Conservation (phyloP, 2,113 vertebrate genomes). For the Lophius piscatorius region DNA sequence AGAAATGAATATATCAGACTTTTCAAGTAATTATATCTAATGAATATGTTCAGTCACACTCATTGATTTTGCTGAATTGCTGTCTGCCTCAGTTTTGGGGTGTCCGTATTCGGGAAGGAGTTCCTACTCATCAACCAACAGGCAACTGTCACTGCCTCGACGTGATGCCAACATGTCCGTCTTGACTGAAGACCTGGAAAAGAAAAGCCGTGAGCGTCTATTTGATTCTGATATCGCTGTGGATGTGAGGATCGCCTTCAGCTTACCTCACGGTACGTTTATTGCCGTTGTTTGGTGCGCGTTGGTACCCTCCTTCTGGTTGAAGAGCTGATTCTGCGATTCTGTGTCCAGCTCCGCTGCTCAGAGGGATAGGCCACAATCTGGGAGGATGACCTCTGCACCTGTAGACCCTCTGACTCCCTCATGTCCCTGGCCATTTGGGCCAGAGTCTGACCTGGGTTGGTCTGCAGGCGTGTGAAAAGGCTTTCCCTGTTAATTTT, state of each 20-base stretch:
- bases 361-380: slow-evolving; percentile 80
- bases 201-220: slow-evolving; percentile 24
- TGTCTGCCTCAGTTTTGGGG: slow-evolving; percentile 35
- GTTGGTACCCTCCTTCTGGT: slow-evolving; percentile 65
- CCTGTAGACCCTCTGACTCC: slow-evolving; percentile 65
- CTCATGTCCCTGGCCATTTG: slow-evolving; percentile 93
- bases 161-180: slow-evolving; percentile 37
- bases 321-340: slow-evolving; percentile 64
- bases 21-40: slow-evolving; percentile 64
- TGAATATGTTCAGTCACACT: slow-evolving; percentile 39
- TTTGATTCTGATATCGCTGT: not conserved
- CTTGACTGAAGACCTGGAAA: slow-evolving; percentile 48
- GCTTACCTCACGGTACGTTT: slow-evolving; percentile 52
- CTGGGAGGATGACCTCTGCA: slow-evolving; percentile 73
- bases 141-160: slow-evolving; percentile 43
- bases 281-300: slow-evolving; percentile 68
- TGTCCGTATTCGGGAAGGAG: slow-evolving; percentile 51
- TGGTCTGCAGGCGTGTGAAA: slow-evolving; percentile 90
- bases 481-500: slow-evolving; percentile 85
- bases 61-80: slow-evolving; percentile 34
- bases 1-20: slow-evolving; percentile 34
- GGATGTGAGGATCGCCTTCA: slow-evolving; percentile 7
- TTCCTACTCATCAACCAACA: slow-evolving; percentile 55
- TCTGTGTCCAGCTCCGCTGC: slow-evolving; percentile 64
- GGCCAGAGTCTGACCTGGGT: slow-evolving; percentile 81